Base-by-base conservation (phyloP, 2,797 vertebrate genomes). In the Rallus crepitans region DNA sequence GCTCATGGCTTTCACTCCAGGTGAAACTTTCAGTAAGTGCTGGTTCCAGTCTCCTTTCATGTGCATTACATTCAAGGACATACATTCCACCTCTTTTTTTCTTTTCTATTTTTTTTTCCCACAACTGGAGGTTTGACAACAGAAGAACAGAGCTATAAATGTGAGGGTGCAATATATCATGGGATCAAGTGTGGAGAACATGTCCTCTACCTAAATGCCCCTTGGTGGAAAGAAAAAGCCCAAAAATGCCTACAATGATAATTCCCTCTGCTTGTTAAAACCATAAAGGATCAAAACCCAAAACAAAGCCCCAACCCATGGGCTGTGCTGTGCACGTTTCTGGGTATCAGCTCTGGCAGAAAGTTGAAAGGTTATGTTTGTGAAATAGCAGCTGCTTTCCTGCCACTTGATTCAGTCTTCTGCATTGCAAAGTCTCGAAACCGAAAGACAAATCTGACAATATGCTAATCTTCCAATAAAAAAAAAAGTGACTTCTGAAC, bases 401-500 rank as follows among this genome's bases (percentile, higher is more conserved):
- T 97, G 89, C 94, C 92, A 91, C 97, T 97, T 94, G 88, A 97
- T 94, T 96, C 94, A 94, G 92, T 90, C 86, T 97, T 96, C 96
- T 97, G 96, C 93, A 96, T 94, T 95, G 93, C 95, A 96, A 98
- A 97, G 93, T 96, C 90, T 97, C 11, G 31, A 98, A 97, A 98
- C 57, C 24, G 59, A 98, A 98, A 98, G 97, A 97, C 96, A 97
- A 97, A 98, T 97, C 97, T 98, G 98, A 98, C 97, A 97, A 98
- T 97, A 98, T 97, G 97, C 97, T 98, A 98, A 98, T 98, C 93
- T 98, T 94, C 93, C 95, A 97, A 96, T 91, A 82, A 91, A 96
- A 95, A 95, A 45, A 97, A 76, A 94, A 97, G 87, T 97, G 96
- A 96, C 97, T 98, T 98, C 97, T 97, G 97, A 97, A 98, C 96